Conservation (phyloP, 2,113 vertebrate genomes). For the Acrocephalus arundinaceus region DNA sequence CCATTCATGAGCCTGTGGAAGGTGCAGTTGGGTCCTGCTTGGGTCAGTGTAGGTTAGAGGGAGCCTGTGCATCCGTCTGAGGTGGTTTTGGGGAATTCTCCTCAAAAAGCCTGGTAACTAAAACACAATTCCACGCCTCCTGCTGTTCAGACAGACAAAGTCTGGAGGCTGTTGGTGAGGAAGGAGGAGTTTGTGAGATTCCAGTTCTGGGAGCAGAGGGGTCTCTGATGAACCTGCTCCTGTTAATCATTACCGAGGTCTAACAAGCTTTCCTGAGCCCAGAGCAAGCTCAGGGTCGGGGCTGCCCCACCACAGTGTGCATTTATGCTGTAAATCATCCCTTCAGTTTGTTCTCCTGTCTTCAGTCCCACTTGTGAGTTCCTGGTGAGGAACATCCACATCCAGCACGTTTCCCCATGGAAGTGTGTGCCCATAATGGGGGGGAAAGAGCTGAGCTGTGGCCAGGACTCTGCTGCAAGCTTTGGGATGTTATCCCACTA, state of each 20-base stretch:
- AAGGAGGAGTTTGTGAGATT: background rate
- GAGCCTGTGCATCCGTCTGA: background rate
- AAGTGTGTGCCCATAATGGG: background rate
- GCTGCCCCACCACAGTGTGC: background rate
- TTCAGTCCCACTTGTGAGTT: background rate
- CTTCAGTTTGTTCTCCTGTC: background rate
- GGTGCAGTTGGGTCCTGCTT: background rate
- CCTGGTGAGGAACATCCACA: background rate
- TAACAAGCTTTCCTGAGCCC: background rate
- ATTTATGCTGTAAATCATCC: background rate
- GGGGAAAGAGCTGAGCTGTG: background rate
- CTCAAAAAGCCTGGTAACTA: background rate
- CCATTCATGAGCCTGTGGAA: background rate
- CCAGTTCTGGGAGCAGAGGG: background rate
- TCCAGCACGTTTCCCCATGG: background rate
- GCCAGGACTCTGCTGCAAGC: background rate
- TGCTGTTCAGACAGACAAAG: background rate
- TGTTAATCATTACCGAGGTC: background rate
- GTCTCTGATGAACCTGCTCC: background rate
- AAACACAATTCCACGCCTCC: accelerated
- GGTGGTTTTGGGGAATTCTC: background rate
- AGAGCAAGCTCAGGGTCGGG: background rate
- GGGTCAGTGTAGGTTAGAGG: background rate
- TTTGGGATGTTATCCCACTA: too few relatives aligned
- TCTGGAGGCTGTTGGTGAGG: background rate